Evolutionary conservation across 2,113 vertebrate species (phyloP), one percentile per base, ranked within the genome.

Genomic region (Erinaceus europaeus): DNA sequence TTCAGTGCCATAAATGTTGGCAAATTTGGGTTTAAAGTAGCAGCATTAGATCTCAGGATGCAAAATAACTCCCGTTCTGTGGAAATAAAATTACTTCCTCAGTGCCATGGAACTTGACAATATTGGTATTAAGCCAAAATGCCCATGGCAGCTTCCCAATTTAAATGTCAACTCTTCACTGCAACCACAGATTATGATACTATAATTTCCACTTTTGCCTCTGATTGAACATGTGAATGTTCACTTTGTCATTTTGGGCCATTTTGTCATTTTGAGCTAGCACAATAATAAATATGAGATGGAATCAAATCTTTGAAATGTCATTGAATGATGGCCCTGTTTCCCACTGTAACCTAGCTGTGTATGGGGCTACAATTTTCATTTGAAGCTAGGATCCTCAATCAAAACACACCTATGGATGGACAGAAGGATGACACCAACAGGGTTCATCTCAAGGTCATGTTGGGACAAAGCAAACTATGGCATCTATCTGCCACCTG

Each of bases 41-140:
- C 48, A 50, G 34, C 25, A 17, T n/a, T 92, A 73, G 25, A 40
- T 62, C 61, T 79, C 34, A 44, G 50, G 50, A 90, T 90, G 50
- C 80, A 88, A 79, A 94, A 64, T 89, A 87, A 81, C 25, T 91
- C 50, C 38, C 72, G 53, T 81, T 91, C 59, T 44, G 78, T 93
- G 74, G 73, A 93, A 89, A 89, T 88, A 75, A 91, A 87, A 91
- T 89, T 80, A 89, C 46, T 68, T 85, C 61, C 34, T 90, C 44
- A 52, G 17, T 55, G 38, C 36, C 55, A 59, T 67, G 62, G 12
- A 89, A 79, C 69, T 79, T 89, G 84, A 87, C 68, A 89, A 82
- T 71, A 80, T 78, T 84, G 86, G 84, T 74, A 84, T 27, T 13
- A 84, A 81, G 71, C 91, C 81, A 87, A 17, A 59, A 78, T 21